phyloP scores from a whole-genome alignment of 1,140 invertebrate species.

The Caenorhabditis tropicalis region DNA sequence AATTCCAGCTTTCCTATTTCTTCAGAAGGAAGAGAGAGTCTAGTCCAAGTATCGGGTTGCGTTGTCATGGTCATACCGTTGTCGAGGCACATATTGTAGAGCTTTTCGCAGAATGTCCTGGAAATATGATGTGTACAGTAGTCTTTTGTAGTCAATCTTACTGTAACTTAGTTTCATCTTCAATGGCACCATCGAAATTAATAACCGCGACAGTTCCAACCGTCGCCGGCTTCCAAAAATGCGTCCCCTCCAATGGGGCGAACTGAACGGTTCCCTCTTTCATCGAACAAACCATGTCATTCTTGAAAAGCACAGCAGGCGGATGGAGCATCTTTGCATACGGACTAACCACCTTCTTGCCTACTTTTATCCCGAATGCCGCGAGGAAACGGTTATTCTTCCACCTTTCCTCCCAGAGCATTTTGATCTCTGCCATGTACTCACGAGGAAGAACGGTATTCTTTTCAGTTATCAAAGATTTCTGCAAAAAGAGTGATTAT shows the following conservation, averaged over 20 bases:
- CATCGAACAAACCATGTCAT: too few species aligned
- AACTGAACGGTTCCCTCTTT: not conserved
- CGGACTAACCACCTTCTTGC: not conserved
- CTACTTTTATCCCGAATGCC: not conserved
- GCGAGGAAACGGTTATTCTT: not conserved
- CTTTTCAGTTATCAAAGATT: not conserved
- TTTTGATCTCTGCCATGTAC: not conserved
- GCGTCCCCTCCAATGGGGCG: too few species aligned
- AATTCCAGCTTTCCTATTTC: not conserved
- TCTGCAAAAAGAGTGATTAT: not conserved
- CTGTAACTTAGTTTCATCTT: not conserved
- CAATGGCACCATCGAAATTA: not conserved
- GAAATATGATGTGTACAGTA: not conserved
- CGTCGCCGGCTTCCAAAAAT: not conserved
- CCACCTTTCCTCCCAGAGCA: not conserved
- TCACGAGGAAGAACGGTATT: not conserved
- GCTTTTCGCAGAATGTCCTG: not conserved
- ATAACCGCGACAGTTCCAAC: not conserved
- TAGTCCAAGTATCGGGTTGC: not conserved
- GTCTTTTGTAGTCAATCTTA: not conserved
- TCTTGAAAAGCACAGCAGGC: not conserved
- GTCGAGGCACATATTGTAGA: not conserved
- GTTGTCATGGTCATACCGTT: not conserved
- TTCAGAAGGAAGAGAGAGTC: not conserved
- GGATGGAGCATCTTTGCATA: not conserved